Conservation (phyloP, 2,888 invertebrate genomes). For the Drosophila mimica region DNA sequence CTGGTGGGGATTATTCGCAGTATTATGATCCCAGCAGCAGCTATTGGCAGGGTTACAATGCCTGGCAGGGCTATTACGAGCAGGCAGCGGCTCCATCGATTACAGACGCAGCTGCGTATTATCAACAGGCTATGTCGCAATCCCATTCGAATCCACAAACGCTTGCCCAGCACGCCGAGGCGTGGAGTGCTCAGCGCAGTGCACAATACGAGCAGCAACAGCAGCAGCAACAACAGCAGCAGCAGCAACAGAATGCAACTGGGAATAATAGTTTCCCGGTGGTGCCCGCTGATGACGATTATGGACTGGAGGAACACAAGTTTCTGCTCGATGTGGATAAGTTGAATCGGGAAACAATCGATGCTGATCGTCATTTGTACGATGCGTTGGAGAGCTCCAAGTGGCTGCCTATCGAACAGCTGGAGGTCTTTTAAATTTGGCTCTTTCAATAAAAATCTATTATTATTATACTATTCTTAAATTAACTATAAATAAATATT, state of each 20-base stretch:
- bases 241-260: conserved; percentile 52
- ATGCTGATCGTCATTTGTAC: conserved; percentile 91
- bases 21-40: conserved; percentile 92
- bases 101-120: conserved; percentile 80
- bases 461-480: background rate
- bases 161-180: conserved; percentile 85
- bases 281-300: conserved; percentile 87
- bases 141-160: conserved; percentile 83
- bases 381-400: conserved; percentile 93
- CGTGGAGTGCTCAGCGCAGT: conserved; percentile 85
- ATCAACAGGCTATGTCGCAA: conserved; percentile 85
- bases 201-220: conserved; percentile 84
- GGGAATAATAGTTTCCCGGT: conserved; percentile 77
- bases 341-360: conserved; percentile 90
- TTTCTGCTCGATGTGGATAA: conserved; percentile 90
- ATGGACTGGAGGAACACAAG: conserved; percentile 93
- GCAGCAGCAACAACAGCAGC: conserved; percentile 31
- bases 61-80: conserved; percentile 92
- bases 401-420: conserved; percentile 92
- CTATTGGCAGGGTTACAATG: conserved; percentile 95
- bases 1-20: conserved; percentile 88
- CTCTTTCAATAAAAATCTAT: background rate
- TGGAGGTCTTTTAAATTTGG: conserved; percentile 87
- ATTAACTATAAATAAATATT: background rate
- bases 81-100: conserved; percentile 84